phyloP scores from a whole-genome alignment of 2,888 invertebrate species.

The Tortrix viridana region DNA sequence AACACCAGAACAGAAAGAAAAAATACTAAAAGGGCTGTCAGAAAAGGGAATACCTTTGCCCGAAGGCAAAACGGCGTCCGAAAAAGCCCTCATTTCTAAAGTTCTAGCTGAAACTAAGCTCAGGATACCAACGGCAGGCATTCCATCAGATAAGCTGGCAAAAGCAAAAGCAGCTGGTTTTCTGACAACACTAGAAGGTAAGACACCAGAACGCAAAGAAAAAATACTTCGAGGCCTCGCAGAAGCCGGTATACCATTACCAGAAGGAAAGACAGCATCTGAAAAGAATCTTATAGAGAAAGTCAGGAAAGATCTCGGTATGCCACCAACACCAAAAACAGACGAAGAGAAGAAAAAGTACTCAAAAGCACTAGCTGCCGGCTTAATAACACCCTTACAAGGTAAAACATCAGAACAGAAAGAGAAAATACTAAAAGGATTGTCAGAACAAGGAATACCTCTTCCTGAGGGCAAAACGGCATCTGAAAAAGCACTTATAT shows the following conservation, averaged over 20 bases:
- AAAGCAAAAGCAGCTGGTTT: constrained; percentile 49
- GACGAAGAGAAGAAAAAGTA: constrained; percentile 17
- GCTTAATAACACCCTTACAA: not conserved
- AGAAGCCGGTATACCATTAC: no score
- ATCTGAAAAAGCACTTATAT: constrained; percentile 49
- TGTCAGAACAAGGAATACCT: constrained; percentile 48
- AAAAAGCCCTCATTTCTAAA: not conserved
- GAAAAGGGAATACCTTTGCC: no score
- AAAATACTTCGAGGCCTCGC: constrained; percentile 37
- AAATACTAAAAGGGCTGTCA: no score
- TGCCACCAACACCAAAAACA: constrained; percentile 41
- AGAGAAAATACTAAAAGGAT: constrained; percentile 39
- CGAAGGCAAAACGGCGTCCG: no score
- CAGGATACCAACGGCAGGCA: no score
- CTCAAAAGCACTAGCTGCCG: constrained; percentile 24
- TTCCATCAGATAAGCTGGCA: constrained; percentile 44
- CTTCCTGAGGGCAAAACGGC: constrained; percentile 52
- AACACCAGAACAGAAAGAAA: no score
- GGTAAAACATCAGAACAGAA: constrained; percentile 25
- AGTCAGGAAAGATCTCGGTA: constrained; percentile 21
- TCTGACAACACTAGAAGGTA: not conserved
- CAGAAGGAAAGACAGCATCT: no score
- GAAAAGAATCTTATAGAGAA: no score
- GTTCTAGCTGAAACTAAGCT: constrained; percentile 41
- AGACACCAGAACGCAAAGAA: constrained; percentile 48